A percentile compares a stretch with the other conserved stretches of the same genome.
Evolutionary conservation across 2,113 vertebrate species (phyloP).

Genomic region (Oreocharis arfaki): DNA sequence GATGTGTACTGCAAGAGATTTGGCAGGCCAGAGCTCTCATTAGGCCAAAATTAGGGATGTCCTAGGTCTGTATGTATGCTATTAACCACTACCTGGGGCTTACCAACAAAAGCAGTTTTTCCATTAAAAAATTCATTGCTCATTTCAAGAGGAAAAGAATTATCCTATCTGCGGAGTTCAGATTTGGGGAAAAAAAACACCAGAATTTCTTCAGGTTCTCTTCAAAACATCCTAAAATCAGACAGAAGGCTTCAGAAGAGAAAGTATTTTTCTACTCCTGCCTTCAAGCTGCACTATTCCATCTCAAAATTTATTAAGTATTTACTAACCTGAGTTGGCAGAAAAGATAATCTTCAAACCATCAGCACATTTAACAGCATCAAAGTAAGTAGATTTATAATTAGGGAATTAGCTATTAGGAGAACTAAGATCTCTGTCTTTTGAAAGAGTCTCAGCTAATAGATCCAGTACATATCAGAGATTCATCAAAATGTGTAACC

Average conservation of each 20-base stretch:
- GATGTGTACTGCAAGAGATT: slow-evolving; percentile 18
- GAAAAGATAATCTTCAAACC: not conserved
- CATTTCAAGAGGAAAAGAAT: not conserved
- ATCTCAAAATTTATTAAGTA: not conserved
- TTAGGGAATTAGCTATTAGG: not conserved
- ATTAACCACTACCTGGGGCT: slow-evolving; percentile 9
- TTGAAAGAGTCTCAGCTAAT: not conserved
- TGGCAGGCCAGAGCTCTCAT: slow-evolving; percentile 30
- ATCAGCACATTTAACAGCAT: not conserved
- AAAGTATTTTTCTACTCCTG: not conserved
- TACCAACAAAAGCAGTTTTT: slow-evolving; percentile 32
- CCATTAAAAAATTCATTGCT: slow-evolving; percentile 29
- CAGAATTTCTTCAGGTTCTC: not conserved
- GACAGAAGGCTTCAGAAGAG: not conserved
- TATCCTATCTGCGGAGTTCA: not conserved
- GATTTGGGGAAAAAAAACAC: not conserved
- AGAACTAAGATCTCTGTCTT: not conserved
- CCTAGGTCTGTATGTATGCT: not conserved
- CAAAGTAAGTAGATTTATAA: not conserved
- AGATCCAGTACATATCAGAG: not conserved
- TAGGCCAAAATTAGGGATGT: slow-evolving; percentile 32
- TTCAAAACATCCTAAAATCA: not conserved
- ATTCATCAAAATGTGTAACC: not conserved
- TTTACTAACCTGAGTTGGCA: not conserved
- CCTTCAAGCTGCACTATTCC: not conserved